Evolutionary conservation across 2,113 vertebrate species (phyloP), one percentile per base, ranked within the genome.

Genomic region (Podilymbus podiceps): DNA sequence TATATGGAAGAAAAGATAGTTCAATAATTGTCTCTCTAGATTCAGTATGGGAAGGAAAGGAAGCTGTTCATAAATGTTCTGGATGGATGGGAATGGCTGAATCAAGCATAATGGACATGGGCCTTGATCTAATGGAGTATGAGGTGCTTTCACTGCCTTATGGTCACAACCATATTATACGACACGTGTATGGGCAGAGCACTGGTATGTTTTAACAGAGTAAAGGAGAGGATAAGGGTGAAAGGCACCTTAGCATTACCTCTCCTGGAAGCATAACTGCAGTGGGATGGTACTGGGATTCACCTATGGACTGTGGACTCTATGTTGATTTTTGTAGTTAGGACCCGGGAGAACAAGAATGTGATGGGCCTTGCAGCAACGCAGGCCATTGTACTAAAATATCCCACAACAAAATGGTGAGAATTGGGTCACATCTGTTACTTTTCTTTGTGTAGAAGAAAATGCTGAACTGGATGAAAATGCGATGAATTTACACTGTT

Each of bases 371-470:
- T 40, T 79, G 77, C 44, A 60, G 91, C 40, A 68, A 56, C 35
- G 44, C 18, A 60, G 49, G 31, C 33, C 77, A 30, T 6, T 95
- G 73, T 82, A 76, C 66, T 87, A 72, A 85, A 95, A 75, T 64
- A 91, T 46, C 71, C n/a, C 66, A 47, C 42, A 82, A 53, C 42
- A 60, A 75, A 95, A 79, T 55, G 62, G 58, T 64, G 78, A 95
- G 89, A 97, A 96, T 69, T 92, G 90, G 95, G 86, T 96, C 92
- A 92, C 92, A 96, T 84, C 92, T 93, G 90, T 85, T 95, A 91
- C 59, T 91, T 85, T 93, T 88, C 68, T 92, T 78, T 89, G 77
- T 82, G 42, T 69, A 89, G 84, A 93, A 76, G 53, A 96, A 89
- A 93, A 92, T 93, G 80, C 77, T 82, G 80, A 89, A 78, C 73